Conservation (phyloP, 2,113 vertebrate species). For the human (Homo sapiens) region GRCh38 chr20:36192501-36193000, state of each 20-base stretch:
- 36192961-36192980: not conserved
- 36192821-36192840: not conserved
- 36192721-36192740: not conserved
- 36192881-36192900: constrained; percentile 12
- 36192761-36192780: not conserved
- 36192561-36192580: not conserved
- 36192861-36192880: not conserved
- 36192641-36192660: not conserved
- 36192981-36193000: not conserved
- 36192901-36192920: not conserved
- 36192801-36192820: not conserved
- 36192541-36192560: not conserved
- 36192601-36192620: not conserved
- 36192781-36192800: not conserved
- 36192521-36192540: too few species aligned
- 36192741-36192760: not conserved
- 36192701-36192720: not conserved
- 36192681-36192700: not conserved
- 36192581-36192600: not conserved
- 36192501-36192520: too few species aligned
- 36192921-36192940: not conserved
- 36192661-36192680: not conserved
- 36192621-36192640: not conserved
- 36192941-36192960: not conserved
- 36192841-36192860: not conserved